Evolutionary conservation across 2,797 vertebrate genomes (phyloP), one percentile per base, ranked within the genome.

Genomic region (Dendrocincla fuliginosa): DNA sequence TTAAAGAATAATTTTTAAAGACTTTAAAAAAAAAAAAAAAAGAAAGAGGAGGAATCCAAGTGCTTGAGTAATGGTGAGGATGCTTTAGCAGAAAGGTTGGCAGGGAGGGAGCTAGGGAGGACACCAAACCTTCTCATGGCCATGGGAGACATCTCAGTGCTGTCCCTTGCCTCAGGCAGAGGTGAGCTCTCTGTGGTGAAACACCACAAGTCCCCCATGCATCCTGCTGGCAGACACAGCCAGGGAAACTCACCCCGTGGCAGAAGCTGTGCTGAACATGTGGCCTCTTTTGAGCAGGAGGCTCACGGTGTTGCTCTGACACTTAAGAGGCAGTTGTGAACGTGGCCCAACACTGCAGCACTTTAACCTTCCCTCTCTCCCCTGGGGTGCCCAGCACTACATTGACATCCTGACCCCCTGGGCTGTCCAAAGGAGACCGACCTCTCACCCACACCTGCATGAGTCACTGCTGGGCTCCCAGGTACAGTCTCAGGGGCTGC

Each of bases 61-160:
- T 77, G 77, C 57, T 93, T 78, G 87, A 87, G 93, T 93, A 94
- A 95, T 74, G 85, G 37, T 90, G 61, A 84, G 44, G 68, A 39
- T 53, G 46, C 37, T 86, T 67, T 32, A 90, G 84, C 7, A 30
- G 60, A 68, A 32, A 41, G 37, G 39, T 63, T 89, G 61, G n/a
- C 3, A 10, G 49, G 22, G 60, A 93, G 59, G 13, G 70, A 89
- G 83, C 11, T 3, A 6, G 50, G 84, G 55, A 87, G 60, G 61
- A 69, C 14, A 18, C 0, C 0, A 2, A 64, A 49, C 24, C 65
- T 56, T 0, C 0, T 20, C 2, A 0, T 1, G 0, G 17, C 22
- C 2, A 0, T 9, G 12, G 59, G 10, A 59, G 46, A 35, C 7
- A 60, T 2, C 41, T 52, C 52, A 44, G 65, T 0, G 0, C 33